Conservation (phyloP, 92 coral and sea anemone genomes). For the Phymanthus crucifer region DNA sequence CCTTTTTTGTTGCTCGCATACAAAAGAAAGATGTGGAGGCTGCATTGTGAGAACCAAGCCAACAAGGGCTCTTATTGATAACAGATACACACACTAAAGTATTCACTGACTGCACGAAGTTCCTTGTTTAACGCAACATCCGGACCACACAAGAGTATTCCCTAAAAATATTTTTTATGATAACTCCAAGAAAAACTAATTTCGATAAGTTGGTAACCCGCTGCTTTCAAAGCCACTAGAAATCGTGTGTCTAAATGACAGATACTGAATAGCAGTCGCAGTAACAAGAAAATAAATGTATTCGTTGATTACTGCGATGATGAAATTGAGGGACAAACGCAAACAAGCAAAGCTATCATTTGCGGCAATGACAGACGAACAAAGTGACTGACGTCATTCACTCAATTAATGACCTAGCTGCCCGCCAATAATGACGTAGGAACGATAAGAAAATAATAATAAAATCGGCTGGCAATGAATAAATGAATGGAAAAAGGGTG, state of each 20-base stretch:
- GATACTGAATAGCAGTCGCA: background rate
- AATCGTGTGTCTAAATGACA: background rate
- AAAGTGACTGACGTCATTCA: background rate
- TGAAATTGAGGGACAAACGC: background rate
- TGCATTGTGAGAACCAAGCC: background rate
- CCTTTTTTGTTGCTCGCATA: background rate
- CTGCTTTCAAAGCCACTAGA: background rate
- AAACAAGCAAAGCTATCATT: background rate
- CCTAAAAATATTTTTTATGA: background rate
- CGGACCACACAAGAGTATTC: background rate
- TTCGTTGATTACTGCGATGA: background rate
- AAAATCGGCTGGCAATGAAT: background rate
- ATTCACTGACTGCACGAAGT: too few relatives aligned
- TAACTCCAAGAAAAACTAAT: background rate
- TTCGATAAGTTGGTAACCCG: background rate
- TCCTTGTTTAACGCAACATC: background rate
- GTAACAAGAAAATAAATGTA: background rate
- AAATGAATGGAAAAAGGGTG: background rate
- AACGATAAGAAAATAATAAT: background rate
- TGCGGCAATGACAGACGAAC: background rate
- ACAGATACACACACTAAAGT: too few relatives aligned
- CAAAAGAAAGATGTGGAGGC: background rate
- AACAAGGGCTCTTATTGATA: too few relatives aligned
- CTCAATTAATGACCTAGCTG: background rate
- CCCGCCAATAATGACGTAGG: background rate